Percentiles rank a stretch among this genome's conserved stretches.
Evolutionary conservation across 2,113 vertebrate species (phyloP).

Genomic region (Microtus ochrogaster): DNA sequence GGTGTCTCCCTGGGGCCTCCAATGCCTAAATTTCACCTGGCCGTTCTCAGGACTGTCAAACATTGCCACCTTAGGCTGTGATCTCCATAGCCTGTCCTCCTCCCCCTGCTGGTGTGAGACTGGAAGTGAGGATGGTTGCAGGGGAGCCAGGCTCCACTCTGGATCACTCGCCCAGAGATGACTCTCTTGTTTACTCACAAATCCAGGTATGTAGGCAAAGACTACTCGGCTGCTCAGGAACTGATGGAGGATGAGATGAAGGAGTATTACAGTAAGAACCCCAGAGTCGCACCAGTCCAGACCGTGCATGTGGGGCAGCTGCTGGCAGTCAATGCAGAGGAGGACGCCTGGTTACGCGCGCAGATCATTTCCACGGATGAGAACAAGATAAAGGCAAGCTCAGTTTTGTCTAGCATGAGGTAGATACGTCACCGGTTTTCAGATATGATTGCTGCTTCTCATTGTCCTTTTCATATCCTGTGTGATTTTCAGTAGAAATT

Average conservation of each 20-base stretch:
- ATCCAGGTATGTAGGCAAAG: conserved; percentile 93
- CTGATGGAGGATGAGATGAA: conserved; percentile 94
- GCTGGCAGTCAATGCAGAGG: conserved; percentile 90
- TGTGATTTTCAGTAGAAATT: neutral
- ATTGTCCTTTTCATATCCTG: neutral
- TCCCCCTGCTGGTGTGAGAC: neutral
- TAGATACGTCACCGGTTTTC: neutral
- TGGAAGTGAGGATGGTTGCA: neutral
- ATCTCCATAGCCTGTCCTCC: neutral
- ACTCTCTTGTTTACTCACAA: neutral
- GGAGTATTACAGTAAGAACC: conserved; percentile 87
- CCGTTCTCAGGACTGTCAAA: neutral
- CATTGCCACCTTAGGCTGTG: neutral
- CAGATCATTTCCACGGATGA: conserved; percentile 87
- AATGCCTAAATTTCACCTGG: neutral
- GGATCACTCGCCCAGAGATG: too few relatives aligned
- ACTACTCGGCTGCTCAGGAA: conserved; percentile 93
- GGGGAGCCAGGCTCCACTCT: neutral
- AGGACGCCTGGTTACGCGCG: conserved; percentile 92
- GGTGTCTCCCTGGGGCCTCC: neutral
- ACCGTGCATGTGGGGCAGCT: conserved; percentile 88
- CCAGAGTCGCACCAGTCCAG: conserved; percentile 67
- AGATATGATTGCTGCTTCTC: neutral
- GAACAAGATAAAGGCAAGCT: conserved; percentile 91
- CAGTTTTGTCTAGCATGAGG: neutral